phyloP scores from a whole-genome alignment of 2,888 invertebrate species.

The Galerucella pusilla region DNA sequence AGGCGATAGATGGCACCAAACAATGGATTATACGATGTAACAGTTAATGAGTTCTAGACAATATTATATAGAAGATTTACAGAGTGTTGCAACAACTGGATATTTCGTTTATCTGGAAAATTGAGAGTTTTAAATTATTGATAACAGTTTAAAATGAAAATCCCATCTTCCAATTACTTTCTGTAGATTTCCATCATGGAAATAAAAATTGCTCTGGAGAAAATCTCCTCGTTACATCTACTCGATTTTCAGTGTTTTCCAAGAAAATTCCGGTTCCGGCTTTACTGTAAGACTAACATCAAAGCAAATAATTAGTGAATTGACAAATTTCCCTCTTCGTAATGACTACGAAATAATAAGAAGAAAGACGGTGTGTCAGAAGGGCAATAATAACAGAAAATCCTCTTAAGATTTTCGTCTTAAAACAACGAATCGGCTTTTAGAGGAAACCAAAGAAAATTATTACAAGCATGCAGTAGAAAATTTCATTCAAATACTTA shows the following conservation, averaged over 20 bases:
- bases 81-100: too few relatives aligned
- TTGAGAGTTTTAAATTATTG: too few relatives aligned
- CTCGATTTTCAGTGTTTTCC: not conserved
- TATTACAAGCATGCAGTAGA: conserved; percentile 54
- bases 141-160: too few relatives aligned
- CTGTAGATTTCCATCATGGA: too few relatives aligned
- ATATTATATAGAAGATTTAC: too few relatives aligned
- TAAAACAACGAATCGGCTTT: conserved; percentile 51
- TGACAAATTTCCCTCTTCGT: conserved; percentile 45
- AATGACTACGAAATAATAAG: conserved; percentile 52
- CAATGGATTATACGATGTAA: too few relatives aligned
- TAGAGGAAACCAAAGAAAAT: conserved; percentile 58
- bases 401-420: conserved; percentile 46
- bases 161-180: too few relatives aligned
- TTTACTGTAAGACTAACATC: conserved; percentile 10
- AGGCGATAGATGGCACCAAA: not conserved
- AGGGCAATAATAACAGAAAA: conserved; percentile 50
- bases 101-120: too few relatives aligned
- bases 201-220: not conserved
- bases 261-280: not conserved
- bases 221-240: not conserved
- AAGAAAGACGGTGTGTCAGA: conserved; percentile 52
- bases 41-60: too few relatives aligned
- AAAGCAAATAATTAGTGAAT: conserved; percentile 43
- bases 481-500: conserved; percentile 59